Conservation (phyloP, 2,888 invertebrate genomes). For the Drosophila anceps region DNA sequence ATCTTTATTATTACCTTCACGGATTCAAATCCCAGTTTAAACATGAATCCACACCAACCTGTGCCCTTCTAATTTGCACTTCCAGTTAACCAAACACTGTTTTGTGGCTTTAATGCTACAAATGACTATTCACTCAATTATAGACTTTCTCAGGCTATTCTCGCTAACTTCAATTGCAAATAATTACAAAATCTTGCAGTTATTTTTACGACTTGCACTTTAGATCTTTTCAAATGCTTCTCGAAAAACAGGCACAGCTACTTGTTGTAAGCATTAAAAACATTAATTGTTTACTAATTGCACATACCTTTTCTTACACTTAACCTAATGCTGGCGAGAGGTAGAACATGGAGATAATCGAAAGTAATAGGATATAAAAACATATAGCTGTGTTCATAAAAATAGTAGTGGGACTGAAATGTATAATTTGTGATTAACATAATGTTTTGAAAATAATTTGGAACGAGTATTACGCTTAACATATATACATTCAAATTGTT, state of each 20-base stretch:
- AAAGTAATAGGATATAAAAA: no score
- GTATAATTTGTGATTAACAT: no score
- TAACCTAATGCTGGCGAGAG: no score
- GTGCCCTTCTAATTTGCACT: conserved; percentile 1
- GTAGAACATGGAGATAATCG: no score
- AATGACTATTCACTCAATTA: background rate
- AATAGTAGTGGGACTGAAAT: no score
- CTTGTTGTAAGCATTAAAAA: background rate
- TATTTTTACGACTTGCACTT: background rate
- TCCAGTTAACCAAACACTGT: background rate
- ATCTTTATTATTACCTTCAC: background rate
- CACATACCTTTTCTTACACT: background rate
- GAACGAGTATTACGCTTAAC: no score
- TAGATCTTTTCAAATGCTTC: background rate
- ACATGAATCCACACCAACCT: background rate
- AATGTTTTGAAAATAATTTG: no score
- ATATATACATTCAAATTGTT: no score
- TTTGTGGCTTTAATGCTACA: background rate
- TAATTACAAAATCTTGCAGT: background rate
- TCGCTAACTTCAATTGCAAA: background rate
- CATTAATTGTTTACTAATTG: background rate
- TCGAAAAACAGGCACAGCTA: background rate
- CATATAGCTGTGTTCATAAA: no score
- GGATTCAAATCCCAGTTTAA: background rate
- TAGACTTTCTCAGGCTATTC: background rate